Conservation (phyloP, 2,113 vertebrate genomes). For the Alces alces region DNA sequence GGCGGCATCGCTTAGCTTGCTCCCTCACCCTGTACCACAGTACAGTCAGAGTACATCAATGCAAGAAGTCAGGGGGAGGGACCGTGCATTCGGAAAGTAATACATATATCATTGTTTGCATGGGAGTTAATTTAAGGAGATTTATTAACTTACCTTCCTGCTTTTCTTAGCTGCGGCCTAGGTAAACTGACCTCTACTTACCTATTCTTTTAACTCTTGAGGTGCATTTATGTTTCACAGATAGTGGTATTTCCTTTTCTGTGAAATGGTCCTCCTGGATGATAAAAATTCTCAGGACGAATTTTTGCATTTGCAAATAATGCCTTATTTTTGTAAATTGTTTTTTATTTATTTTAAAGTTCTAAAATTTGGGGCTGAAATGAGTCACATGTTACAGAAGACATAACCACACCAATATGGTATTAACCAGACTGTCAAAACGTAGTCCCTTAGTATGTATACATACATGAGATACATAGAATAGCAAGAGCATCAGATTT, state of each 20-base stretch:
- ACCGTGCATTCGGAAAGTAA: not conserved
- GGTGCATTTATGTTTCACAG: not conserved
- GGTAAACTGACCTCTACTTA: not conserved
- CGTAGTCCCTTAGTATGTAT: not conserved
- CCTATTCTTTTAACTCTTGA: not conserved
- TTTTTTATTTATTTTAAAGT: constrained; percentile 24
- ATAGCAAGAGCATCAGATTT: not conserved
- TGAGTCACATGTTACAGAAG: not conserved
- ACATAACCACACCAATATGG: not conserved
- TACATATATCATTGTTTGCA: not conserved
- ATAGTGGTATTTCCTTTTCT: not conserved
- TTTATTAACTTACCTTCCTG: not conserved
- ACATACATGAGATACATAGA: not conserved
- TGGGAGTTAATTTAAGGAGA: not conserved
- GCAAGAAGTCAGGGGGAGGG: constrained; percentile 21
- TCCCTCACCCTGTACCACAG: not conserved
- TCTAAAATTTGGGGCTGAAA: not conserved
- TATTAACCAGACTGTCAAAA: not conserved
- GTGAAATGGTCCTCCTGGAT: constrained; percentile 19
- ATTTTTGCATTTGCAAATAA: constrained; percentile 41
- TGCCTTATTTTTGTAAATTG: not conserved
- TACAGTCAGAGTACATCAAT: not conserved
- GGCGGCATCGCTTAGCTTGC: not conserved
- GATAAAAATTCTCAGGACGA: constrained; percentile 20
- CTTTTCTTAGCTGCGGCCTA: not conserved